These are phyloP conservation scores for Anguilla obscura DNA, from an alignment of 2,797 vertebrate genomes.

Conservation along the genomic window DNA sequence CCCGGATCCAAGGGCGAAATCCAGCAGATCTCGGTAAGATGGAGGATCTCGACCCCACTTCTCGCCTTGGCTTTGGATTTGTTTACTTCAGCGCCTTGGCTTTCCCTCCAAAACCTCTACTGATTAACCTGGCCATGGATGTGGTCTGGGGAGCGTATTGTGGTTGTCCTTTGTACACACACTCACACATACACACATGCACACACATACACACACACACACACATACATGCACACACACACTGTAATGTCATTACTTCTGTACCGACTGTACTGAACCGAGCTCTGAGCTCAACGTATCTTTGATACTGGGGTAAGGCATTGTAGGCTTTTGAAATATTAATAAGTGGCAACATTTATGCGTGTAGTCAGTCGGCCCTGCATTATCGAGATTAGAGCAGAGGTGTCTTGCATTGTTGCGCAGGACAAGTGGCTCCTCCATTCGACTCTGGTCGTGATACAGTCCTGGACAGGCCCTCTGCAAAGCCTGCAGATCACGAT, in stretches of 20 bases:
- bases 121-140: no score
- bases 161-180: no score
- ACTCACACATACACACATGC: no score
- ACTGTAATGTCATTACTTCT: neutral
- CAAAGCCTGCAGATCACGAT: slow-evolving; percentile 48
- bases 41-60: neutral
- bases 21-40: slow-evolving; percentile 51
- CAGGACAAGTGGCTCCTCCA: slow-evolving; percentile 59
- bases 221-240: neutral
- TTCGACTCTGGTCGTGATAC: slow-evolving; percentile 45
- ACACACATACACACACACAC: neutral
- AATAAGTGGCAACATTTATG: neutral
- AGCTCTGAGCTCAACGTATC: neutral
- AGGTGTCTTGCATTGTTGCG: neutral
- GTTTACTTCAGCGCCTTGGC: no score
- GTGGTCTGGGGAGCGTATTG: no score
- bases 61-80: neutral
- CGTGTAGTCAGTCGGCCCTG: neutral
- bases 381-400: neutral
- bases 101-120: no score
- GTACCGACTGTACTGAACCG: neutral
- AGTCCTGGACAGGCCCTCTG: slow-evolving; percentile 54
- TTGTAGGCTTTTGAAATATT: neutral
- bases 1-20: slow-evolving; percentile 51
- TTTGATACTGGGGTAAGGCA: neutral